Evolutionary conservation across 2,888 invertebrate species (phyloP), one percentile per base, ranked within the genome.

Genomic region (Coenonympha arcania): DNA sequence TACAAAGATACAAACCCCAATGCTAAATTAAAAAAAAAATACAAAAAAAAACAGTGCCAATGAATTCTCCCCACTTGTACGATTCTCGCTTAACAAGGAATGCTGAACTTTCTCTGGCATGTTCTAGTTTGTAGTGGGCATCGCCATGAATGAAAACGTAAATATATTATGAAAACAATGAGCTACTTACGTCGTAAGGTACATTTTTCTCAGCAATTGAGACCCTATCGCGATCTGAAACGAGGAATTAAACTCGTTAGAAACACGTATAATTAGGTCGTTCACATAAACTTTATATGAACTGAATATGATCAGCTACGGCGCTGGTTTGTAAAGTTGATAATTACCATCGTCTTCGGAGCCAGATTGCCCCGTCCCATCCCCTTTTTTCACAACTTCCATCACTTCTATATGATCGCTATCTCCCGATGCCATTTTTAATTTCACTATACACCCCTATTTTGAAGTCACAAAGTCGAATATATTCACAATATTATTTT

Each of bases 341-440:
- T 68, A 64, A 67, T 61, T 87, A 90, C 90, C 89, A 75, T 89
- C 88, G 63, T 86, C 89, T 64, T 89, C 88, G 63, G 89, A 86
- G 61, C 88, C 89, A 57, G 90, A 87, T 61, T 89, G 88, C 63
- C 85, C 87, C 59, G 88, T 80, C 74, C 87, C 87, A 69, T 88
- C 88, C 68, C 89, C 88, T 69, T 90, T 91, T 77, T 85, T 88
- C 56, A 88, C 85, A 71, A 89, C 89, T 82, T 92, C 93, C 83
- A 91, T 83, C 60, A 84, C 88, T 89, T 93, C 93, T 74, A 94
- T 93, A 77, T 90, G 90, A 87, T 93, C 93, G 76, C 91, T 91
- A 86, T 93, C 93, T 76, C 93, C 93, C 83, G 93, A 93, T 89
- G 93, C 94, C 94, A 94, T 94, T 80, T 86, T 86, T 77, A 71